Base-by-base conservation (phyloP, 2,797 vertebrate species). In the Phrynocephalus guinanensis region DNA sequence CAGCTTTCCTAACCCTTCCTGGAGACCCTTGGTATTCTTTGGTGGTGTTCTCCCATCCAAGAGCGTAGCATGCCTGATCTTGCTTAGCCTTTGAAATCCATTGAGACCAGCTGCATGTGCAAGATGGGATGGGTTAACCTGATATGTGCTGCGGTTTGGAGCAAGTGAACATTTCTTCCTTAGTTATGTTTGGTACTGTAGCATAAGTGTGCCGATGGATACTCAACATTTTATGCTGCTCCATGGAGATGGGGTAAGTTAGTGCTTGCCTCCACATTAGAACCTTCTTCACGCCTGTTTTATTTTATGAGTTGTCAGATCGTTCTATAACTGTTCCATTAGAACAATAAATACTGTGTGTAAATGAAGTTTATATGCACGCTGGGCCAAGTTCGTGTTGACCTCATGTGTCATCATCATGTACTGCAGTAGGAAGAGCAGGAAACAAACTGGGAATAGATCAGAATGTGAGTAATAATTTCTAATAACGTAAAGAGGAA, bases 311-410 rank as follows among this genome's bases (percentile, higher is more conserved):
- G 79, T 33, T 50, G 67, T 33, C 22, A n/a, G 86, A 82, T 76
- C 20, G 11, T 82, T 66, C 79, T 26, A 87, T 82, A 67, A 76
- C 71, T 67, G 86, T 76, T 82, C 33, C 60, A 76, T 76, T 87
- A 67, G 72, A 75, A 82, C 60, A 76, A 82, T 87, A 87, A 87
- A 87, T 67, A 67, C 28, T 67, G 70, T 87, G 86, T 87, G 71
- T 75, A 82, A 75, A 87, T 82, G 71, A 75, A 82, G n/a, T 87
- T 87, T 79, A 82, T 82, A 44, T 30, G 50, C 33, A 76, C 9
- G 50, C 56, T 67, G 56, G 38, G 79, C 79, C 79, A 87, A 76
- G 79, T 76, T 82, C 85, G 50, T 76, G 38, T 52, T 75, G 86
- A 82, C 60, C 86, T 20, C 20, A 0, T 82, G 56, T 82, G 22